These are phyloP conservation scores for Eretmochelys imbricata DNA, from an alignment of 2,113 vertebrate genomes.

Conservation along the genomic window DNA sequence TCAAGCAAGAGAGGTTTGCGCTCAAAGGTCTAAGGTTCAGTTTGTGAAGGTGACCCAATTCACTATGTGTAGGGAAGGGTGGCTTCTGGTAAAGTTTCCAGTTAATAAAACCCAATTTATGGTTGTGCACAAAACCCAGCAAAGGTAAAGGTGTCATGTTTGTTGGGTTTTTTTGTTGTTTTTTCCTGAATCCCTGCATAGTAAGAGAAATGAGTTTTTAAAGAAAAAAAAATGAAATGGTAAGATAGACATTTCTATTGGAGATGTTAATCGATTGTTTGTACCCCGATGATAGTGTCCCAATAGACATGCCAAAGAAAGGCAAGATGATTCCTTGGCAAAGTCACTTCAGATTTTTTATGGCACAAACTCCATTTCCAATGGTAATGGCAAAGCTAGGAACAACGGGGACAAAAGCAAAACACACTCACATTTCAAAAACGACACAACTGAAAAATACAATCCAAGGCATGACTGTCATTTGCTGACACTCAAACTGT, in stretches of 20 bases:
- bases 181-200: neutral
- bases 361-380: neutral
- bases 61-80: neutral
- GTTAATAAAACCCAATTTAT: neutral
- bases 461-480: conserved; percentile 18
- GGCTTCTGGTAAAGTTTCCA: neutral
- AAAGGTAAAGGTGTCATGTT: neutral
- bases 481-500: conserved; percentile 54
- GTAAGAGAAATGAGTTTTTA: neutral
- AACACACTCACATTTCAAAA: conserved; percentile 2
- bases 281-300: neutral
- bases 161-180: neutral
- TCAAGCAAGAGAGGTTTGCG: neutral
- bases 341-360: neutral
- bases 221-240: neutral
- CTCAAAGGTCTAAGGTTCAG: neutral
- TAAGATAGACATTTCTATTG: conserved; percentile 14
- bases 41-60: neutral
- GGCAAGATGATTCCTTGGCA: neutral
- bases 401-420: neutral
- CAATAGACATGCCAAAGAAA: neutral
- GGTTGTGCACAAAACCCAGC: neutral
- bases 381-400: neutral
- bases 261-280: neutral
- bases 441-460: conserved; percentile 34